These are phyloP conservation scores for Hippocampus guttulatus DNA, from an alignment of 2,113 vertebrate species.

Conservation along the genomic window DNA sequence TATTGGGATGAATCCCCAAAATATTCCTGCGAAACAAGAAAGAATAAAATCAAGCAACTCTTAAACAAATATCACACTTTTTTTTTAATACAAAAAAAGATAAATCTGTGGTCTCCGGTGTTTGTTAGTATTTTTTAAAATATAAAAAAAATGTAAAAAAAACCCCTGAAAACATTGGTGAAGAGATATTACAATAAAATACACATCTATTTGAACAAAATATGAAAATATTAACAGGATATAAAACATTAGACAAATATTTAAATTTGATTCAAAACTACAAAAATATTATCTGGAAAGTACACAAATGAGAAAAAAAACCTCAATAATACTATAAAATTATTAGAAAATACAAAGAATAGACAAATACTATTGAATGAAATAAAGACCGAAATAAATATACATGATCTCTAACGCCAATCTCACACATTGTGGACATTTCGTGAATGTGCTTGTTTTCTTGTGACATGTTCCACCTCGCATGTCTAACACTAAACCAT, in stretches of 20 bases:
- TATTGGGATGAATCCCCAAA: too few species aligned
- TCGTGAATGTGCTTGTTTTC: neutral
- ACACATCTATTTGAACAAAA: too few species aligned
- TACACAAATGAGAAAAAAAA: neutral
- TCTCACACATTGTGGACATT: neutral
- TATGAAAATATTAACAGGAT: too few species aligned
- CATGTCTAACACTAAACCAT: slow-evolving; percentile 32
- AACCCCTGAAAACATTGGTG: too few species aligned
- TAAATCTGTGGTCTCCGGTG: too few species aligned
- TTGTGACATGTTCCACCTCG: slow-evolving; percentile 3
- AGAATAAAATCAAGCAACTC: too few species aligned
- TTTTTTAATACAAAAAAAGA: too few species aligned
- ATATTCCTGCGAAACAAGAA: too few species aligned
- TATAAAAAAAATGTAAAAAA: too few species aligned
- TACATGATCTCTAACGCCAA: neutral
- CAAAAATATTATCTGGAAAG: neutral
- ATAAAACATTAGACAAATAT: neutral
- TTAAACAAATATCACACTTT: too few species aligned
- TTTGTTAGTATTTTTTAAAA: too few species aligned
- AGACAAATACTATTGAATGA: neutral
- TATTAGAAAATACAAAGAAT: neutral
- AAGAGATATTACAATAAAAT: too few species aligned
- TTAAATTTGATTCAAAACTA: neutral
- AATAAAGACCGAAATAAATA: neutral
- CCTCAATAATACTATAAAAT: neutral